Percentiles rank a stretch among this genome's conserved stretches.
phyloP scores from a whole-genome alignment of 2,888 invertebrate genomes.

The Cataglyphis livida region DNA sequence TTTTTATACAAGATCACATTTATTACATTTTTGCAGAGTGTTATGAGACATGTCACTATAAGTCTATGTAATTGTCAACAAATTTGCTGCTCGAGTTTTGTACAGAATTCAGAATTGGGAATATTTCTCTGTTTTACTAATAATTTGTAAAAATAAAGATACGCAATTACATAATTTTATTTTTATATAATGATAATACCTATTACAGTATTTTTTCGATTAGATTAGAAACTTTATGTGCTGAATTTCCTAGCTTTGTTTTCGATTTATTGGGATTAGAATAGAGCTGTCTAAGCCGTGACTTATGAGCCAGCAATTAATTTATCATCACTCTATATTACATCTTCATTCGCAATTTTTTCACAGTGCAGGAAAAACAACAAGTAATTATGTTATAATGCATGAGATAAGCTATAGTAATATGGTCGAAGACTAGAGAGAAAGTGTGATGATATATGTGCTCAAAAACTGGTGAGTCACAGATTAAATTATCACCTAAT shows the following conservation, averaged over 20 bases:
- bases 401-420: conserved; percentile 15
- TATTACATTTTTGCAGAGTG: conserved; percentile 39
- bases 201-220: conserved; percentile 84
- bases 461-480: conserved; percentile 26
- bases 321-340: conserved; percentile 7
- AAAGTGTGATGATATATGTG: conserved; percentile 26
- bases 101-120: conserved; percentile 62
- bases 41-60: conserved; percentile 40
- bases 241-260: conserved; percentile 66
- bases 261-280: conserved; percentile 34
- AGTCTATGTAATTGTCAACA: conserved; percentile 51
- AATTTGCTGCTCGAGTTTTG: conserved; percentile 53
- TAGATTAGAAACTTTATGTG: conserved; percentile 81
- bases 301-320: conserved; percentile 26
- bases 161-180: conserved; percentile 79
- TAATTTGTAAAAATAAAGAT: conserved; percentile 80
- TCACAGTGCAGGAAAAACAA: neutral
- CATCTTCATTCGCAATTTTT: neutral
- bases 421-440: neutral
- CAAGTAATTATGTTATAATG: neutral
- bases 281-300: conserved; percentile 13
- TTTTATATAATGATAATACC: conserved; percentile 84
- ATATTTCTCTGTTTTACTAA: conserved; percentile 72
- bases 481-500: conserved; percentile 30
- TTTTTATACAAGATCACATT: conserved; percentile 60